Base-by-base conservation (phyloP, 2,888 invertebrate genomes). In the Pogonocherus hispidulus region DNA sequence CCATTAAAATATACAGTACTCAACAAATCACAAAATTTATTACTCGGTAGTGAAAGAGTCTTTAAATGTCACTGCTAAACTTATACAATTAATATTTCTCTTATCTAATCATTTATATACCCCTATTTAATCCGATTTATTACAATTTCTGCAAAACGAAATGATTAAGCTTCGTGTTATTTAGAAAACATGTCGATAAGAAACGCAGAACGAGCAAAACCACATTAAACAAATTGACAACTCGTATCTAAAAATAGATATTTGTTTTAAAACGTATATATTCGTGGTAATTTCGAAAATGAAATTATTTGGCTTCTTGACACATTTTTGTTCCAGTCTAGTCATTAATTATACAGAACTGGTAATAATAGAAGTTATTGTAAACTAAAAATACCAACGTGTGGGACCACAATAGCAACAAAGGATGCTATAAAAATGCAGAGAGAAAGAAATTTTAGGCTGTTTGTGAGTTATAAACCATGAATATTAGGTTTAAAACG, bases 401-500 rank as follows among this genome's bases (percentile, higher is more conserved):
- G 67, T 67, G 63, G 46, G 67, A 63, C 44, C 75, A 59, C 59
- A 59, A 59, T 59, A 47, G 47, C 59, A 44, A 59, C 59, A 72
- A 75, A 71, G 70, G 74, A 72, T 70, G 73, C 71, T 71, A 76
- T 74, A 75, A 77, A 73, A 71, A 70, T 67, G 60, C 62, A 66
- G 63, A 67, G 63, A 69, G 63, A 69, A 69, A 62, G 47, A 65
- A 67, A 72, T 76, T 73, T 74, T 72, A 67, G 75, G 70, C 63
- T 75, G 74, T 76, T 77, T 74, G 74, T 73, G 73, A 77, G 71
- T 74, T 74, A 76, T 63, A 76, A 76, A 76, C 76, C 76, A 74
- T 78, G 78, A 77, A 78, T 76, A 74, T 78, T 72, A 60, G 76
- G 77, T 76, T 77, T 76, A 75, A 74, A 71, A 77, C 69, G 77